Percentiles rank a stretch among this genome's conserved stretches.
Conservation (phyloP, 2,797 vertebrate species). For the Mormyrus hasselquistii region DNA sequence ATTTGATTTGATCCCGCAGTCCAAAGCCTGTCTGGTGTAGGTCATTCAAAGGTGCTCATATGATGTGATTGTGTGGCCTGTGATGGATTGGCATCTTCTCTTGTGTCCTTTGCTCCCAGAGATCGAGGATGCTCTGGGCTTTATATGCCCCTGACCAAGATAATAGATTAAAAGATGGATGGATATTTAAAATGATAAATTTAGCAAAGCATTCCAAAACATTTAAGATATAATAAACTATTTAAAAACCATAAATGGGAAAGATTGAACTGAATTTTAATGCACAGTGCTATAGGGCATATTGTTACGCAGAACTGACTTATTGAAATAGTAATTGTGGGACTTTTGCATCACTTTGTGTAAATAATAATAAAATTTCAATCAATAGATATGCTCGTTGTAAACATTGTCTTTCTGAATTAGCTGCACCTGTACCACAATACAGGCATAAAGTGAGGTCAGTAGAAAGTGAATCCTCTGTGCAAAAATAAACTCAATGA, state of each 20-base stretch:
- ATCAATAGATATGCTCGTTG: background rate
- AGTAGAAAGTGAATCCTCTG: background rate
- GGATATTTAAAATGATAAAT: background rate
- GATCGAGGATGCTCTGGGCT: background rate
- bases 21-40: background rate
- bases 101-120: background rate
- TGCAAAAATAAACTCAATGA: background rate
- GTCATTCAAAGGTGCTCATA: background rate
- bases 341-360: background rate
- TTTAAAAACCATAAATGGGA: conserved; percentile 1
- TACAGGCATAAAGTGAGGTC: background rate
- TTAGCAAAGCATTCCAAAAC: background rate
- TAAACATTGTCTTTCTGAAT: background rate
- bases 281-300: background rate
- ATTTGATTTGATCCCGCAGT: background rate
- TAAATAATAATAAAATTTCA: background rate
- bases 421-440: background rate
- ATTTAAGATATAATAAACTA: background rate
- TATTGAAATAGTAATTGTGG: background rate
- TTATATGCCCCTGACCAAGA: background rate
- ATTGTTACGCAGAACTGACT: background rate
- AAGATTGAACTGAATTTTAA: background rate
- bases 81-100: background rate
- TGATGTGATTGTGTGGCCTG: background rate
- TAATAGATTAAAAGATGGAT: background rate